Conservation (phyloP, 2,797 vertebrate genomes). For the Danio aesculapii region DNA sequence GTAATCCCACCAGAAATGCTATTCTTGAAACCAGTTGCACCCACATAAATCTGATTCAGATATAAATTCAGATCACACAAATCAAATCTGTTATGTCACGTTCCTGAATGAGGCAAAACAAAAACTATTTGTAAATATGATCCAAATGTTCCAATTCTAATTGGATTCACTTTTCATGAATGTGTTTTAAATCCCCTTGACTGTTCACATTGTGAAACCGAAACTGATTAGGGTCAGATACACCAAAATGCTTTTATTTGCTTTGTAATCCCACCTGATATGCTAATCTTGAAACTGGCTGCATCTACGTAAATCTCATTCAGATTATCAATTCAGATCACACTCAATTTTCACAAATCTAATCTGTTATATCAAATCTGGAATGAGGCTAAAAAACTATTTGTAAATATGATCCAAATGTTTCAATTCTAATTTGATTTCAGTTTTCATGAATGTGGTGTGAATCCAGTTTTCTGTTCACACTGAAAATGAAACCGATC, state of each 20-base stretch:
- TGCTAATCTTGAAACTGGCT: conserved; percentile 88
- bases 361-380: too few relatives aligned
- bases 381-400: background rate
- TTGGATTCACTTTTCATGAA: background rate
- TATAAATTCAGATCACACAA: background rate
- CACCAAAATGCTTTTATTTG: too few relatives aligned
- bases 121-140: background rate
- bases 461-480: conserved; percentile 10
- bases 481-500: too few relatives aligned
- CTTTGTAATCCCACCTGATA: conserved; percentile 84
- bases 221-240: too few relatives aligned
- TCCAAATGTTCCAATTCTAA: too few relatives aligned
- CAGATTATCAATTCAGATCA: background rate
- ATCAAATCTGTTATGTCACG: too few relatives aligned
- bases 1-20: too few relatives aligned
- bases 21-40: too few relatives aligned
- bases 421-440: background rate
- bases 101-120: too few relatives aligned
- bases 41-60: background rate
- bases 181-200: background rate
- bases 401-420: too few relatives aligned
- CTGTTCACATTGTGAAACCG: background rate
- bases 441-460: background rate
- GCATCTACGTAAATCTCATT: conserved; percentile 82
- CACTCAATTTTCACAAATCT: background rate